These are phyloP conservation scores for Aphelenchoides fujianensis DNA, from an alignment of 1,140 invertebrate genomes.

Conservation along the genomic window DNA sequence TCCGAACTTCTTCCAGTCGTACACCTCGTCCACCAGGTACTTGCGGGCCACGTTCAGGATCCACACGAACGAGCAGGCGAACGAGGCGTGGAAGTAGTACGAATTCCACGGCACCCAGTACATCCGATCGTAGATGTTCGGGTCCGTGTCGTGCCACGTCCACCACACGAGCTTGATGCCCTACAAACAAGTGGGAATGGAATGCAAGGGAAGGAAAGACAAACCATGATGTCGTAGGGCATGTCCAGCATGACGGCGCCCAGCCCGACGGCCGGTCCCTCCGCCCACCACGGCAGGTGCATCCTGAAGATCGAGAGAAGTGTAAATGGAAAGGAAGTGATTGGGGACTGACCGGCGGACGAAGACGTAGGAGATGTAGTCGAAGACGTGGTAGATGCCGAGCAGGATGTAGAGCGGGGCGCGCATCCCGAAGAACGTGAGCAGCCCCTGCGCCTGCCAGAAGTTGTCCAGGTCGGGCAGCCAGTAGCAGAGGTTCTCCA, in stretches of 20 bases:
- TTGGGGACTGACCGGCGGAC: slow-evolving; percentile 39
- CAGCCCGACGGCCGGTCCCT: slow-evolving; percentile 69
- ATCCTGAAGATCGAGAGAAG: slow-evolving; percentile 43
- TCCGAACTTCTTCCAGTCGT: slow-evolving; percentile 65
- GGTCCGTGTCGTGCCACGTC: slow-evolving; percentile 82
- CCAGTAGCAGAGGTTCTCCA: slow-evolving; percentile 54
- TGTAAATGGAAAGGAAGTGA: not conserved
- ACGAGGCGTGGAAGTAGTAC: slow-evolving; percentile 77
- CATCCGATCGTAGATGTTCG: slow-evolving; percentile 75
- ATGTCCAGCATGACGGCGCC: slow-evolving; percentile 73
- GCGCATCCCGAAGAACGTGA: slow-evolving; percentile 58
- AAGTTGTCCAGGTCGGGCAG: slow-evolving; percentile 59
- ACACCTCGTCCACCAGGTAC: slow-evolving; percentile 57
- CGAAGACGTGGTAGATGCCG: slow-evolving; percentile 59
- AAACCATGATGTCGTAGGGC: slow-evolving; percentile 73
- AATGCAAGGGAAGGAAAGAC: not conserved
- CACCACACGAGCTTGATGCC: slow-evolving; percentile 77
- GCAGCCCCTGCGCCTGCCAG: slow-evolving; percentile 60
- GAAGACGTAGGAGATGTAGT: slow-evolving; percentile 57
- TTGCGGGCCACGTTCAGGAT: slow-evolving; percentile 69
- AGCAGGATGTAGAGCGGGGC: slow-evolving; percentile 58
- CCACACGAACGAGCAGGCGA: slow-evolving; percentile 72
- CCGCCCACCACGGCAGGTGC: slow-evolving; percentile 56
- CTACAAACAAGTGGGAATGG: not conserved
- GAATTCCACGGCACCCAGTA: slow-evolving; percentile 77